These are phyloP conservation scores for Xestia sexstrigata DNA, from an alignment of 2,888 invertebrate species.

Conservation along the genomic window DNA sequence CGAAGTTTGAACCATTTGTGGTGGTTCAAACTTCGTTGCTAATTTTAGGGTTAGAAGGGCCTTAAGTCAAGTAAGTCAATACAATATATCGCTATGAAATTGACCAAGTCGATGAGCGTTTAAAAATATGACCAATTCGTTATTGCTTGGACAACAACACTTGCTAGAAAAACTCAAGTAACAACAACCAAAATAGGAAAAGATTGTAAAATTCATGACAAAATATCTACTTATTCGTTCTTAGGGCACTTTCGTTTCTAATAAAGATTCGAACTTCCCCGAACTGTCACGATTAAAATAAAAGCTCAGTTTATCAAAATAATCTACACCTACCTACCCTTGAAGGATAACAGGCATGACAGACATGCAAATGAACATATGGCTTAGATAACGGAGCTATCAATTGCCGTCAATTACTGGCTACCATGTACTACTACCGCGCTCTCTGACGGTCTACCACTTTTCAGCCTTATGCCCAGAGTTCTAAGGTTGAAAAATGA, in stretches of 20 bases:
- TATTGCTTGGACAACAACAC: neutral
- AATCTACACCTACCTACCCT: neutral
- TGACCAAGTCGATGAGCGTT: neutral
- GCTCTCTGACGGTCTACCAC: neutral
- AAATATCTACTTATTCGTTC: neutral
- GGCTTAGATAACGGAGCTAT: constrained; percentile 17
- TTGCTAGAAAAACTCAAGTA: neutral
- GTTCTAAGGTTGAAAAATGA: neutral
- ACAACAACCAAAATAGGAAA: neutral
- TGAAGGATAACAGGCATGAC: neutral
- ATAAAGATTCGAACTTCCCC: neutral
- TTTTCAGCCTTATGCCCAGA: neutral
- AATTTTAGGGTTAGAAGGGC: no score
- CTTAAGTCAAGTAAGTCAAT: neutral
- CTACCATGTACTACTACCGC: neutral
- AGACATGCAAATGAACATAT: constrained; percentile 17
- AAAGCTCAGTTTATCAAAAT: neutral
- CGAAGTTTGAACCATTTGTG: no score
- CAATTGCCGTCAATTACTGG: constrained; percentile 23
- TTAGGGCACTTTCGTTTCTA: neutral
- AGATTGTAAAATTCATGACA: neutral
- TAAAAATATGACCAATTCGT: neutral
- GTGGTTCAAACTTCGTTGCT: no score
- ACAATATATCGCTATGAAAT: neutral
- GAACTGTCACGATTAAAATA: neutral